Base-by-base conservation (phyloP, 2,888 invertebrate species). In the Clivina fossor region DNA sequence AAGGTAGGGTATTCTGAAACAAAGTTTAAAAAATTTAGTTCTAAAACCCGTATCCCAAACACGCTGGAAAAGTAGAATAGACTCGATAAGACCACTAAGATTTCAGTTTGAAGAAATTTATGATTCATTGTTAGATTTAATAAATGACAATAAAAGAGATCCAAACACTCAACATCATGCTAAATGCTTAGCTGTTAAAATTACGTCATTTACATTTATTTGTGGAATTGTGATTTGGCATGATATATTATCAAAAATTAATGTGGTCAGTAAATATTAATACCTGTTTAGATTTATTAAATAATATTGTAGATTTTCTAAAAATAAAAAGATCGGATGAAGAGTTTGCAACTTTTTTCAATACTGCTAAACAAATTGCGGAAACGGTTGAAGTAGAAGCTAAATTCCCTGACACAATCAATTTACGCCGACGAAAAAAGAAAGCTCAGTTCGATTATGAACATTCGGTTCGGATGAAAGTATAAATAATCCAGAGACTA, bases 401-500 rank as follows among this genome's bases (percentile, higher is more conserved):
- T 16, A 37, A 37, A 16, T 37, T 5, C 19, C 37, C 18, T 37
- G 16, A 13, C 2, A 5, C 16, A 2, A 37, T 16, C 1, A 37
- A 13, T 37, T 37, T 37, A 37, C 15, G 37, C 5, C 16, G 16
- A 41, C 8, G 41, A 41, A 41, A 41, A 22, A 41, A 24, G 13
- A 20, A 22, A 22, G 13, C 9, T 2, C 20, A 11, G 41, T 41
- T 41, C 13, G 41, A 22, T 41, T 20, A 24, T 24, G 22, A 41
- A 41, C 41, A 41, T 41, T 41, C 22, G n/a, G n/a, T n/a, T n/a
- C n/a, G n/a, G 41, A 41, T 20, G 41, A 41, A 22, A 41, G 2
- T 20, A 13, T 41, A 9, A 41, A 41, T 22, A 13, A 41, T 24
- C 41, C 41, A 11, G 24, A 41, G 4, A 41, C 8, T 24, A 41